Evolutionary conservation across 2,888 invertebrate species (phyloP), one percentile per base, ranked within the genome.

Genomic region (Lepidonotus clava): DNA sequence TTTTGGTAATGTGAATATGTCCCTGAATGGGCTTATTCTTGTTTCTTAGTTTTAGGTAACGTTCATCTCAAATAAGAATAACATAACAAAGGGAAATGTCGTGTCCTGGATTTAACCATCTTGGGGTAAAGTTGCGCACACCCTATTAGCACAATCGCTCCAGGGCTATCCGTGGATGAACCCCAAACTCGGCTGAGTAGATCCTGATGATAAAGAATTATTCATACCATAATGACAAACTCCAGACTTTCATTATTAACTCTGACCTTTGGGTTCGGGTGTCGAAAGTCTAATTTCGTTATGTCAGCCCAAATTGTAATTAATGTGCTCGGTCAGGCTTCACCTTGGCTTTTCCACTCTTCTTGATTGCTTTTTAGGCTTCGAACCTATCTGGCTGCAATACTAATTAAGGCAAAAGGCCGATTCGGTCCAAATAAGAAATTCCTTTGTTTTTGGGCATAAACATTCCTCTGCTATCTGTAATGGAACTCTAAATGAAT

Each of bases 281-380:
- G 71, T 71, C 71, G 71, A 71, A 71, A 71, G 71, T 71, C 71
- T 71, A 71, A 71, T 71, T 71, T 38, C 38, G 71, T 71, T 71
- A 71, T 71, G 71, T 71, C 71, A 71, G 71, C 21, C 71, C 71
- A 71, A 71, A 71, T 71, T 71, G 71, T 71, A 71, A 71, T 71
- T 71, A 71, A 71, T 71, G 71, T 71, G 71, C n/a, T 71, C 38
- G 71, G 46, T 38, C 71, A 5, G 21, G 71, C 36, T 38, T 21
- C 18, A 34, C 5, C 71, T n/a, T 34, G 36, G 11, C 71, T 21
- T 71, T 36, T 38, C 71, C 71, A 71, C 71, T 71, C 71, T 21
- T n/a, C 14, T 21, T 71, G 71, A 71, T 71, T 71, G 71, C 71
- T 71, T 71, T 71, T 71, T 71, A 71, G 71, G 71, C 71, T 71